These are phyloP conservation scores for Candidula unifasciata DNA, from an alignment of 2,888 invertebrate species.

Conservation along the genomic window DNA sequence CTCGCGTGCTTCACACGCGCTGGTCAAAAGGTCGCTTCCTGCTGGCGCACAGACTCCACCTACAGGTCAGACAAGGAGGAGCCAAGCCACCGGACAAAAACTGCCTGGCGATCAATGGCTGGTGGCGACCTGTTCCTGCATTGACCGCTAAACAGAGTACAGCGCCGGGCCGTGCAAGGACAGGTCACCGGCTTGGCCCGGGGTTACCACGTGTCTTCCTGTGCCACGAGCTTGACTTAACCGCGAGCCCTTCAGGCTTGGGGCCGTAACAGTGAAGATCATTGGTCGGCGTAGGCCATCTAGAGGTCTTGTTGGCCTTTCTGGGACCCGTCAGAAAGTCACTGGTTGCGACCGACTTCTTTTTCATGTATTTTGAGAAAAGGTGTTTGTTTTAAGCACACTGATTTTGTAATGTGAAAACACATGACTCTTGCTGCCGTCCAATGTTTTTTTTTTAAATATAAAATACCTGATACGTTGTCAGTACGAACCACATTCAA, in stretches of 20 bases:
- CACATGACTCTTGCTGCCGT: too few species aligned
- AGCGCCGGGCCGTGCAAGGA: not conserved
- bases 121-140: not conserved
- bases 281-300: conserved; percentile 3
- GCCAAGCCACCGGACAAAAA: conserved; percentile 19
- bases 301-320: not conserved
- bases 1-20: conserved; percentile 30
- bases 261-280: conserved; percentile 8
- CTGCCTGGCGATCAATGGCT: conserved; percentile 39
- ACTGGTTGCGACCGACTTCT: not conserved
- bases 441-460: too few species aligned
- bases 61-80: conserved; percentile 44
- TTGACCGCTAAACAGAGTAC: conserved; percentile 25
- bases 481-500: too few species aligned
- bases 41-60: conserved; percentile 12
- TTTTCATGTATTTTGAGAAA: not conserved
- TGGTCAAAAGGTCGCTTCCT: conserved; percentile 44
- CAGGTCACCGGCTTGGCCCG: conserved; percentile 13
- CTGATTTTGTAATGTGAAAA: too few species aligned
- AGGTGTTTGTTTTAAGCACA: too few species aligned
- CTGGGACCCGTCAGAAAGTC: not conserved
- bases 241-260: not conserved
- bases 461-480: too few species aligned
- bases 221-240: conserved; percentile 17
- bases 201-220: conserved; percentile 27